phyloP scores from a whole-genome alignment of 2,888 invertebrate species.

The Drosophila mettleri region DNA sequence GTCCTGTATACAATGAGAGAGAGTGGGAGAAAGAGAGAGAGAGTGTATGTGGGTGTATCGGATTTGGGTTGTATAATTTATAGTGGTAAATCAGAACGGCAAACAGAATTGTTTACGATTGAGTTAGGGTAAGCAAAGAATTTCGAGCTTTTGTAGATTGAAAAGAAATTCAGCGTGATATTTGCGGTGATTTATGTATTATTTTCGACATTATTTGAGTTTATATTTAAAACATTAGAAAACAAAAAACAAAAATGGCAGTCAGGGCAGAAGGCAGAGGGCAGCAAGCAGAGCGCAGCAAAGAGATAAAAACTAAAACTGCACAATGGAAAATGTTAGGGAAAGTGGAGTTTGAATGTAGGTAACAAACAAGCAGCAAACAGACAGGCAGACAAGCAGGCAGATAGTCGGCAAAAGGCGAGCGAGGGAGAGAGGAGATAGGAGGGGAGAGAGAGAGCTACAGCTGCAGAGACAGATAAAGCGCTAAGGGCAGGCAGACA shows the following conservation, averaged over 20 bases:
- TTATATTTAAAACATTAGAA: constrained; percentile 78
- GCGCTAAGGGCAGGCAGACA: constrained; percentile 62
- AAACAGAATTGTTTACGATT: constrained; percentile 59
- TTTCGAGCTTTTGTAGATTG: constrained; percentile 57
- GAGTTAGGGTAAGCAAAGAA: constrained; percentile 27
- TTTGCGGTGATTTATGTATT: constrained; percentile 73
- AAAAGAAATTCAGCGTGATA: constrained; percentile 75
- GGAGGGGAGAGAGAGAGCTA: constrained; percentile 7
- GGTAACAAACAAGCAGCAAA: constrained; percentile 57
- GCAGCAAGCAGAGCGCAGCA: constrained; percentile 9
- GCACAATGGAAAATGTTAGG: constrained; percentile 28
- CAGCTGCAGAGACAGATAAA: constrained; percentile 43
- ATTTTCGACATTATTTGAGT: constrained; percentile 76
- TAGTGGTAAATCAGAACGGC: constrained; percentile 53
- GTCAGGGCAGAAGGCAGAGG: constrained; percentile 8
- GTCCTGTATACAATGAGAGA: constrained; percentile 34
- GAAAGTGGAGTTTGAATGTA: constrained; percentile 42
- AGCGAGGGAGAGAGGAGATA: constrained; percentile 5
- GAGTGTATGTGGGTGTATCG: not conserved
- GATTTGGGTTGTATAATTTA: constrained; percentile 45
- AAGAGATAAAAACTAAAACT: constrained; percentile 63
- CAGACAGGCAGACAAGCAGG: constrained; percentile 31
- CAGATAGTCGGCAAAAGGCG: constrained; percentile 10
- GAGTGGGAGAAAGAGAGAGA: constrained; percentile 3
- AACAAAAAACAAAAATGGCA: constrained; percentile 38